Base-by-base conservation (phyloP, 2,888 invertebrate species). In the Tiliacea aurago region DNA sequence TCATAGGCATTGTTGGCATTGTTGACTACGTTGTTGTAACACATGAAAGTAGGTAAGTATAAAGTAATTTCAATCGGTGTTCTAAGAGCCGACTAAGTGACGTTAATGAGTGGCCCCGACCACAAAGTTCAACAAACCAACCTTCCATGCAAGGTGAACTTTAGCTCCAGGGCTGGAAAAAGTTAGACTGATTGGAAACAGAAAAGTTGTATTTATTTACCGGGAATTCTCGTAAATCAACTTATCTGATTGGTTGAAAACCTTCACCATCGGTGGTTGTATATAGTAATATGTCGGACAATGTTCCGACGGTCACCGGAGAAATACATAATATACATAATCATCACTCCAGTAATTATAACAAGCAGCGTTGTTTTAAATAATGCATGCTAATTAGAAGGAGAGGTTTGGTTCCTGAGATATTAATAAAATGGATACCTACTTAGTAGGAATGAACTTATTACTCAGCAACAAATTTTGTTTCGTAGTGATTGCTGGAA, bases 141-240 rank as follows among this genome's bases (percentile, higher is more conserved):
- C 64, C 28, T 43, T 69, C 55, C 18, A 49, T 65, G 62, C 41
- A 64, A 81, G 64, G 59, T 65, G 49, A 81, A 81, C 23, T 69
- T 75, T 64, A 55, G 18, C 68, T 58, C 45, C 23, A 47, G 41
- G n/a, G 49, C 56, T 45, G 65, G 53, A 23, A 76, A 75, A 76
- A 78, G 61, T 65, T 81, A 62, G 23, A n/a, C 37, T 37, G 55
- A 81, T 76, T 81, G 49, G 69, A 56, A 81, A 59, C 49, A 65
- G 49, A 61, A 61, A 69, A 81, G 45, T 78, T 74, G 41, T 81
- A 55, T 58, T 63, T 75, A 63, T 80, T 67, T 75, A 53, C 56
- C 15, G 68, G 23, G 11, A 62, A 80, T 41, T 67, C 55, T 43
- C 47, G 62, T 63, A 67, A 80, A 80, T 73, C 59, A 64, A 74